Evolutionary conservation across 2,113 vertebrate species (phyloP).

Genomic region (Albula goreensis): DNA sequence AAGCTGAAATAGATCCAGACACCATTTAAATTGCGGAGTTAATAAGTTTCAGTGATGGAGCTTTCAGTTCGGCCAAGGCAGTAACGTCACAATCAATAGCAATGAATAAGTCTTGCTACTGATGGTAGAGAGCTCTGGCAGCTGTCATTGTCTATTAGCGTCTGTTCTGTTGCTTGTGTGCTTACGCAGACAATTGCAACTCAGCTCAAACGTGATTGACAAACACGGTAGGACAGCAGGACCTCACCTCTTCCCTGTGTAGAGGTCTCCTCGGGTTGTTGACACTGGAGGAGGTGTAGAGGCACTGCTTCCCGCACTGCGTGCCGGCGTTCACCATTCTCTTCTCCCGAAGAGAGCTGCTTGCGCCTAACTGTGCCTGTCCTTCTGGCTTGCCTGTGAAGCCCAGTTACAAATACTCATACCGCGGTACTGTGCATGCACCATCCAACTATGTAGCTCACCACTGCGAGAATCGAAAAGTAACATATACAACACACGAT

Average conservation of each 20-base stretch:
- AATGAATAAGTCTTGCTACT: neutral
- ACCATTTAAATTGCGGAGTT: neutral
- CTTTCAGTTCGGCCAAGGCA: neutral
- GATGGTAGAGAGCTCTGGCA: neutral
- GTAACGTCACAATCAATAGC: neutral
- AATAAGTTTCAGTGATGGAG: neutral
- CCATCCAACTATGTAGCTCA: neutral
- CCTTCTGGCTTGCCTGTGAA: conserved; percentile 63
- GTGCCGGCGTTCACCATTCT: conserved; percentile 75
- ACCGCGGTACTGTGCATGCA: neutral
- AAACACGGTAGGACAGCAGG: conserved; percentile 15
- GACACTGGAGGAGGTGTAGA: conserved; percentile 48
- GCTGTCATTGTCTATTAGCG: neutral
- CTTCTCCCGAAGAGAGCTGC: conserved; percentile 57
- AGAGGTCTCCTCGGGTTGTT: conserved; percentile 65
- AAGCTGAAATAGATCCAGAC: neutral
- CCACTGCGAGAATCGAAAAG: neutral
- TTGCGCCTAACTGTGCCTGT: conserved; percentile 27
- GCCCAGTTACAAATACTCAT: neutral
- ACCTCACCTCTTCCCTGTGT: conserved; percentile 49
- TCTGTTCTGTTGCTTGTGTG: neutral
- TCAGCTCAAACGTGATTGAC: neutral
- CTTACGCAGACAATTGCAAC: neutral
- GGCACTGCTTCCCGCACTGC: conserved; percentile 71
- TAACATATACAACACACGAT: neutral